A percentile compares a stretch with the other conserved stretches of the same genome.
Evolutionary conservation across 2,888 invertebrate genomes (phyloP).

Genomic region (Orthosia incerta): DNA sequence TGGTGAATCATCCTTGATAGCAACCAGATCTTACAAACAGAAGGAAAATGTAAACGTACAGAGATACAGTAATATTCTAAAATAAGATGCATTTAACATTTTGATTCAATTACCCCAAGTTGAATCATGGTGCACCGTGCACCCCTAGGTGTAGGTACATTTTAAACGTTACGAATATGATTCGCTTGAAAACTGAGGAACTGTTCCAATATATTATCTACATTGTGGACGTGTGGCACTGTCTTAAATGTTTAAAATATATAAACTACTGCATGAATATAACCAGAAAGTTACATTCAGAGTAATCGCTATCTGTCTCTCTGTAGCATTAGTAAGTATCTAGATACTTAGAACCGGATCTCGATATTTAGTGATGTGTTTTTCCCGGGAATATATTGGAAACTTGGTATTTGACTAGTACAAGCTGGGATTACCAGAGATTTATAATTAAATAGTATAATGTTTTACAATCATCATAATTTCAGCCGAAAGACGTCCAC

Average conservation of each 20-base stretch:
- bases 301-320: constrained; percentile 7
- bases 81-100: constrained; percentile 24
- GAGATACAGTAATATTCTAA: constrained; percentile 16
- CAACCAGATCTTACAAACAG: constrained; percentile 36
- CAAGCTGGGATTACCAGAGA: not conserved
- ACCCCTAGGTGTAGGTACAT: not conserved
- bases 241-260: not conserved
- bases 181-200: not conserved
- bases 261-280: not conserved
- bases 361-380: constrained; percentile 2
- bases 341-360: not conserved
- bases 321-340: not conserved
- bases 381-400: not conserved
- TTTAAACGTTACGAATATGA: constrained; percentile 7
- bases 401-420: not conserved
- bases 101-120: constrained; percentile 1
- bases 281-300: not conserved
- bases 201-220: not conserved
- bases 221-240: constrained; percentile 2
- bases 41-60: constrained; percentile 30
- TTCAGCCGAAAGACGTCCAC: too few relatives aligned
- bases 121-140: constrained; percentile 3
- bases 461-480: not conserved
- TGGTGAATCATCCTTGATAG: constrained; percentile 46
- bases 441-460: not conserved